Base-by-base conservation (phyloP, 2,113 vertebrate species). In the Pterocles gutturalis region DNA sequence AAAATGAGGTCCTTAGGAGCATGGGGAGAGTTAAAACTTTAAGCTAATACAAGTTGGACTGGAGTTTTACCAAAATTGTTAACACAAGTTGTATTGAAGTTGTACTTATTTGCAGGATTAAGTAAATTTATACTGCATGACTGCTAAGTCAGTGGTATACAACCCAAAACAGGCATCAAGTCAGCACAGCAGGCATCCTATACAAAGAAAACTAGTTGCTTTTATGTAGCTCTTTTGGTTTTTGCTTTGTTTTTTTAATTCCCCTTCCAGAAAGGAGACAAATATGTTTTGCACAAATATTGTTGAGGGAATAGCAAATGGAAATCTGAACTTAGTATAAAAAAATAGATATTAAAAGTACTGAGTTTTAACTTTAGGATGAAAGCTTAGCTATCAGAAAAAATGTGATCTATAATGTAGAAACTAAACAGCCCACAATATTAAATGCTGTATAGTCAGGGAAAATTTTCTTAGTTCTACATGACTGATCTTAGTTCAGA, bases 331-430 rank as follows among this genome's bases (percentile, higher is more conserved):
- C 67, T 89, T 86, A 75, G 53, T 34, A 57, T 85, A 83, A 83
- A 94, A 93, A 76, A 48, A 69, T 5, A 72, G 26, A 53, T n/a
- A 38, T 13, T 29, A 51, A 49, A 83, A 93, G 69, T 73, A 58
- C 0, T 82, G 53, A 24, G 29, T 70, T 65, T 86, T 70, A 91
- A 79, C 64, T 80, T 82, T 16, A 77, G 31, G 41, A 92, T 90
- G 41, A 93, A 96, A 94, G 62, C 43, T 87, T 71, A 91, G 53
- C 48, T 88, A 73, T 78, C 43, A 93, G 36, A 87, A 67, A 96
- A 92, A 16, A 89, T 62, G 43, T 61, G 31, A 95, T 95, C 70
- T 95, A 93, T 77, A 96, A 95, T 43, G 49, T 13, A 96, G 83
- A 79, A 96, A 83, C 34, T 80, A 89, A 96, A 60, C 20, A 91